Percentiles rank a stretch among this genome's conserved stretches.
Evolutionary conservation across 2,888 invertebrate genomes (phyloP).

Genomic region (Amaurobius ferox): DNA sequence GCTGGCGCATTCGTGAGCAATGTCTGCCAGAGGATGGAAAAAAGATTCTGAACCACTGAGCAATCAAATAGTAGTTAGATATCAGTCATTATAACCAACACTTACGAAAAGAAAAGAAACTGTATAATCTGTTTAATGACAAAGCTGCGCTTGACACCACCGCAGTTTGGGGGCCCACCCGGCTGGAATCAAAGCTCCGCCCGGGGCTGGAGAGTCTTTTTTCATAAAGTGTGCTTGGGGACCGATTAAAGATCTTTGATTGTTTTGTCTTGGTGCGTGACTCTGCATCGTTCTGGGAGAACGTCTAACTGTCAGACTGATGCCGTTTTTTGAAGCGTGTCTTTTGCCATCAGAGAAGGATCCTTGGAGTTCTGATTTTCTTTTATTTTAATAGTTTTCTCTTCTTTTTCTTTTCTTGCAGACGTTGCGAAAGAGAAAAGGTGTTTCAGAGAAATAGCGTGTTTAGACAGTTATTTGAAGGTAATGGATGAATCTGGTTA

Average conservation of each 20-base stretch:
- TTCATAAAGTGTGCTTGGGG: constrained; percentile 38
- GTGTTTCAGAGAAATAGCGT: constrained; percentile 33
- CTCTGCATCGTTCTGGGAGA: constrained; percentile 35
- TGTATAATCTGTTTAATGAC: constrained; percentile 20
- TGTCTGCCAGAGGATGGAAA: neutral
- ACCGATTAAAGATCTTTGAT: constrained; percentile 43
- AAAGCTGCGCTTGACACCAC: constrained; percentile 10
- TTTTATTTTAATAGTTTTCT: neutral
- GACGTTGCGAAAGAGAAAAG: neutral
- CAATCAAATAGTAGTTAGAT: constrained; percentile 39
- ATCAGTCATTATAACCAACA: constrained; percentile 45
- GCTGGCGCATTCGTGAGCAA: neutral
- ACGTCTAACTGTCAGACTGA: constrained; percentile 18
- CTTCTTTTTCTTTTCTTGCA: neutral
- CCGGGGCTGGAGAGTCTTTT: constrained; percentile 24
- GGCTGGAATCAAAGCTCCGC: constrained; percentile 30
- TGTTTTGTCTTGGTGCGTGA: constrained; percentile 52
- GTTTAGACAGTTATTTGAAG: constrained; percentile 4
- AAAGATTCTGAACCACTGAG: constrained; percentile 13
- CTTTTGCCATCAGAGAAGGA: constrained; percentile 25
- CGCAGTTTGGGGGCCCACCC: constrained; percentile 6
- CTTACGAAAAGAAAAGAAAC: constrained; percentile 15
- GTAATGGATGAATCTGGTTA: neutral
- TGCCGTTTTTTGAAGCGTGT: constrained; percentile 25
- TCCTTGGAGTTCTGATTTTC: neutral